Evolutionary conservation across 2,797 vertebrate species (phyloP).

Genomic region (Tarsius wallacei): DNA sequence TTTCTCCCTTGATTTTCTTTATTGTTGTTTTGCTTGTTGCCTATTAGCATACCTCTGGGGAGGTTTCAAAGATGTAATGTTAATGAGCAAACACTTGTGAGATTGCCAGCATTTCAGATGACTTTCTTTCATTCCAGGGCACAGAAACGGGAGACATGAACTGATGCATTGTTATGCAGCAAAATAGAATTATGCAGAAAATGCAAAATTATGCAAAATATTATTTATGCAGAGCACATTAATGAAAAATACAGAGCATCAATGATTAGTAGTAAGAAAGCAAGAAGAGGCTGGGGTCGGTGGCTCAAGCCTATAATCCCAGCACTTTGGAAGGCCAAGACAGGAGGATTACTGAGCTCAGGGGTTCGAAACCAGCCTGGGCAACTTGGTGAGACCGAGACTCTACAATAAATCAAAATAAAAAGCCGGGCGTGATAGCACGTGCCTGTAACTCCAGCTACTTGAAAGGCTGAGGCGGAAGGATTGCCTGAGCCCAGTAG

Average conservation of each 20-base stretch:
- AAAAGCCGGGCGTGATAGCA: too few relatives aligned
- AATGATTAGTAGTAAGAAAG: constrained; percentile 82
- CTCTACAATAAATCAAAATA: too few relatives aligned
- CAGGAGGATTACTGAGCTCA: too few relatives aligned
- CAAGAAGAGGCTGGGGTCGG: background rate
- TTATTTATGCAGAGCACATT: constrained; percentile 75
- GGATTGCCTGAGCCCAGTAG: too few relatives aligned
- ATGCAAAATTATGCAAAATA: constrained; percentile 85
- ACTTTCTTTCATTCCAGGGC: constrained; percentile 79
- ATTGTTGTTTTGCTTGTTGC: constrained; percentile 82
- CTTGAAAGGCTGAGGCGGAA: too few relatives aligned
- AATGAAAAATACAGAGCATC: constrained; percentile 73
- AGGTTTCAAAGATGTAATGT: constrained; percentile 76
- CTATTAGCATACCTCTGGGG: constrained; percentile 84
- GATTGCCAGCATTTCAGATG: constrained; percentile 73
- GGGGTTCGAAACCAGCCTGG: too few relatives aligned
- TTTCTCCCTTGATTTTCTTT: constrained; percentile 84
- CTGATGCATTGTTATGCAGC: constrained; percentile 74
- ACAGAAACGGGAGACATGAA: constrained; percentile 72
- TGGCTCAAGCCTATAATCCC: too few relatives aligned
- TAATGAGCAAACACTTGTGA: constrained; percentile 81
- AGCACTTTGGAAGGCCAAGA: too few relatives aligned
- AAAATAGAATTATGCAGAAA: constrained; percentile 85
- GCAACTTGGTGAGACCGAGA: too few relatives aligned
- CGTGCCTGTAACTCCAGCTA: too few relatives aligned